Evolutionary conservation across 2,888 invertebrate genomes (phyloP), one percentile per base, ranked within the genome.

Genomic region (Cephalotes varians): DNA sequence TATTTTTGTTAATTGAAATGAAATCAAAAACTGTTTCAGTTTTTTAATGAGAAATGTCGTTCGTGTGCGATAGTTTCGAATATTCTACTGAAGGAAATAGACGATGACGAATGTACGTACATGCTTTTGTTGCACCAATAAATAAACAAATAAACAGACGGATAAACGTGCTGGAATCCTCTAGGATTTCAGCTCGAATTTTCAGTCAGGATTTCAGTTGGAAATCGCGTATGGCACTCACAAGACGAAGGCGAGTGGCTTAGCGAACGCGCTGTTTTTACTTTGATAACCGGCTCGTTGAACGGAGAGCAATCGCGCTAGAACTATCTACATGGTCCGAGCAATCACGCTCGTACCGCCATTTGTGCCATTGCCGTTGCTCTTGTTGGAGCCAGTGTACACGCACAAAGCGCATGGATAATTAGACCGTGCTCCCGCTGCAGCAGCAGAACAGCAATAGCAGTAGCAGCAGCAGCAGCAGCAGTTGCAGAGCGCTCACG

Each of bases 211-310:
- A 87, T 87, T 87, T 82, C 81, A 83, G 83, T 77, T 82, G 58
- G 81, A 85, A 85, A 88, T 85, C 85, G 64, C 77, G 76, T 65
- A 64, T 25, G 49, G 28, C 10, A 28, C 37, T 18, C 54, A 58
- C 79, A 88, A 88, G 83, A 82, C 77, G 76, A 31, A 37, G 51
- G 4, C 77, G 64, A 44, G 51, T 51, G 49, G 62, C 56, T 31
- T 56, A 51, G 69, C 76, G 69, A 60, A 82, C 79, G 44, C 60
- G 65, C 85, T 84, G 86, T 91, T 91, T 91, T 91, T 90, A 85
- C 89, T 91, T 91, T 90, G 91, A 90, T 89, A 86, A 85, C 76
- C 85, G 82, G 87, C 88, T 89, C 85, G 91, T 87, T 90, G 86
- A 86, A 87, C 87, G 83, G 76, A 60, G 84, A 87, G 73, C 81